Base-by-base conservation (phyloP, 2,113 vertebrate species). In the Labrus mixtus region DNA sequence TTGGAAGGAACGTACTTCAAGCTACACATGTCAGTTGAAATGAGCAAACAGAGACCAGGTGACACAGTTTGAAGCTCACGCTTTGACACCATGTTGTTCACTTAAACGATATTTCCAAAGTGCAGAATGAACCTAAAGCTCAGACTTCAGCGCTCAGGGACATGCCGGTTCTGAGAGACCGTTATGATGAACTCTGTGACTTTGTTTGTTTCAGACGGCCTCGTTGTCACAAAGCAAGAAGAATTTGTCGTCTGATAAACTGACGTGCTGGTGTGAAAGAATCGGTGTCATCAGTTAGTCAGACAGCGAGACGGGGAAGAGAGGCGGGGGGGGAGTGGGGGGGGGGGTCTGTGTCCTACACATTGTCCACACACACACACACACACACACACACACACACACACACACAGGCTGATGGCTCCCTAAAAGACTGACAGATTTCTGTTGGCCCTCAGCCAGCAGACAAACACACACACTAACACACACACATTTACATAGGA, bases 361-460 rank as follows among this genome's bases (percentile, higher is more conserved):
- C 72, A 73, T 82, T 87, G 79, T 87, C 72, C 82, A 33, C 29
- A 33, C 29, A 33, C 29, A 33, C 25, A 25, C 25, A 25, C 25
- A 25, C 25, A 25, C 25, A 25, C 25, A 25, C 25, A 25, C 25
- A 25, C 25, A 25, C 25, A 25, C 25, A 25, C 25, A 1, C 53
- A 58, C 1, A 57, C 58, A 79, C 79, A 39, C 73, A 75, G 56
- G 73, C 73, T 71, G 68, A 78, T 60, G 65, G 79, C 29, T 60
- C 76, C 68, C 69, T 77, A 25, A 76, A 65, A 78, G 69, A 71
- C 79, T 83, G 87, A 84, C 75, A 81, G 80, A 89, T 82, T 55
- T 46, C 33, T 51, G 36, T 82, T 90, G 89, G 87, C 80, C 48
- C 2, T 3, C 2, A 37, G 87, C 89, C 89, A 90, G 84, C 60